Percentiles rank a stretch among this genome's conserved stretches.
These are phyloP conservation scores for Gobio gobio DNA, from an alignment of 2,113 vertebrate species.

Conservation along the genomic window DNA sequence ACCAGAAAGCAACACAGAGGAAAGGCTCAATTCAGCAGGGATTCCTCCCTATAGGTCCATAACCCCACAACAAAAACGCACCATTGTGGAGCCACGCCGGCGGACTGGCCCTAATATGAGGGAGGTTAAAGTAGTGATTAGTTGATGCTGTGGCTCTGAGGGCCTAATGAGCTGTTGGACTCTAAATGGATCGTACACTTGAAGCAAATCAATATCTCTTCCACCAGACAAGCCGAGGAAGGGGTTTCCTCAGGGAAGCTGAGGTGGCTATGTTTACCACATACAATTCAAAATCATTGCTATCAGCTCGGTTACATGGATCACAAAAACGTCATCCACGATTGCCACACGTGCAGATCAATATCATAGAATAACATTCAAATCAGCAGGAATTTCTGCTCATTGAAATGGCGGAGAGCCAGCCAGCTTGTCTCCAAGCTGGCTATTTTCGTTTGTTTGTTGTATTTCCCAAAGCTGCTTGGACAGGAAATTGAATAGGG, in stretches of 20 bases:
- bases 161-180: conserved; percentile 51
- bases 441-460: conserved; percentile 11
- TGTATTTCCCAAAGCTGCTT: conserved; percentile 13
- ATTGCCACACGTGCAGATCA: neutral
- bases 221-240: conserved; percentile 24
- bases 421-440: neutral
- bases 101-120: neutral
- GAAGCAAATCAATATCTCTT: conserved; percentile 53
- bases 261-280: conserved; percentile 20
- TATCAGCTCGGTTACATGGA: conserved; percentile 22
- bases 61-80: neutral
- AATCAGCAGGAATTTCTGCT: conserved; percentile 28
- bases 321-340: conserved; percentile 24
- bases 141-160: conserved; percentile 47
- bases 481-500: conserved; percentile 26
- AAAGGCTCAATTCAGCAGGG: conserved; percentile 24
- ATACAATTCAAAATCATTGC: conserved; percentile 26
- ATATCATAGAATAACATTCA: conserved; percentile 33
- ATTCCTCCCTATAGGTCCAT: conserved; percentile 24
- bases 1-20: conserved; percentile 39
- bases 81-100: conserved; percentile 6
- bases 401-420: neutral
- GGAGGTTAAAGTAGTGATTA: conserved; percentile 49
- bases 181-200: conserved; percentile 58
- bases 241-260: conserved; percentile 25